These are phyloP conservation scores for Steinernema hermaphroditum DNA, from an alignment of 2,888 invertebrate species.

Conservation along the genomic window DNA sequence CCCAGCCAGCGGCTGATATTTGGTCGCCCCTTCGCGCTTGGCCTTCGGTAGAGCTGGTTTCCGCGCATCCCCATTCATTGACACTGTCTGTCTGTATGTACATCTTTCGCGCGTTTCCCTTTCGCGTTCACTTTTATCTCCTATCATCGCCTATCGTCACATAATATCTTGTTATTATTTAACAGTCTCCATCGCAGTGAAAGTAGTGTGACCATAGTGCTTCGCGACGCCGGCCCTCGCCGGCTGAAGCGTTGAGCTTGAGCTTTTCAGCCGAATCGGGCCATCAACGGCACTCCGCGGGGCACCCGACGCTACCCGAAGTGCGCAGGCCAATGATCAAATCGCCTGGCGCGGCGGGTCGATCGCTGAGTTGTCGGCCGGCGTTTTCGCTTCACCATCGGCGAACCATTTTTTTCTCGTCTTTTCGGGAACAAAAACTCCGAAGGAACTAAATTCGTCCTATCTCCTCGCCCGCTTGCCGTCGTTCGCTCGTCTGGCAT, in stretches of 20 bases:
- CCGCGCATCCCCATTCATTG: constrained; percentile 4
- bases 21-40: constrained; percentile 9
- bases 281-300: background rate
- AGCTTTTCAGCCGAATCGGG: no score
- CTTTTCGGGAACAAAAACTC: background rate
- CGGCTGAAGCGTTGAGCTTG: no score
- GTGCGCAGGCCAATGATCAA: constrained; percentile 26
- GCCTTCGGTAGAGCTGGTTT: constrained; percentile 23
- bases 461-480: background rate
- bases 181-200: no score
- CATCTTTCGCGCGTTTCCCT: background rate
- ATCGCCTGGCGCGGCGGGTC: background rate
- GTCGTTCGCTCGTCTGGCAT: background rate
- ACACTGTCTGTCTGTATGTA: background rate
- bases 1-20: background rate
- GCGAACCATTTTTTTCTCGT: constrained; percentile 6
- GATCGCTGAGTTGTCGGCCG: constrained; percentile 13
- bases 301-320: background rate
- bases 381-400: background rate
- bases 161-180: background rate
- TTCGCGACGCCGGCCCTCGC: no score
- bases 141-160: constrained; percentile 1
- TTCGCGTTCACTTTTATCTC: background rate
- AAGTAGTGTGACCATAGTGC: no score
- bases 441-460: constrained; percentile 4